Evolutionary conservation across 2,888 invertebrate species (phyloP).

Genomic region (Therioaphis trifolii): DNA sequence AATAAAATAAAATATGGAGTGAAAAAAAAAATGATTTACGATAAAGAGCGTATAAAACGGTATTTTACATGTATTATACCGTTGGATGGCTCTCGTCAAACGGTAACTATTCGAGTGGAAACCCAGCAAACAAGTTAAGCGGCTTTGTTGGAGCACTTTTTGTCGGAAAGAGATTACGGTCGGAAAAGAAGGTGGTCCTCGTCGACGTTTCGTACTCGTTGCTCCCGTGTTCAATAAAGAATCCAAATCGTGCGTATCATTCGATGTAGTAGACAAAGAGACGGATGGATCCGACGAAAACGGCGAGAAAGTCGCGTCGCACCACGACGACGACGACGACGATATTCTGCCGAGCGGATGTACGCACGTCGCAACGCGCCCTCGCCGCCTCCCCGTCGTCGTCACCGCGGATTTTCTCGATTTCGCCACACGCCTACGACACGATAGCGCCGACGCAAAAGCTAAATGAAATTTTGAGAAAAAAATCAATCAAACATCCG

Average conservation of each 20-base stretch:
- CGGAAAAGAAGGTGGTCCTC: constrained; percentile 43
- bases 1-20: constrained; percentile 3
- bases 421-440: background rate
- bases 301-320: background rate
- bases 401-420: background rate
- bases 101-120: constrained; percentile 60
- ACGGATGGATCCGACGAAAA: background rate
- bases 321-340: no score
- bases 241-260: constrained; percentile 43
- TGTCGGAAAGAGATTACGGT: constrained; percentile 50
- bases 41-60: constrained; percentile 8
- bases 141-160: constrained; percentile 57
- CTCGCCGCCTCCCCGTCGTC: background rate
- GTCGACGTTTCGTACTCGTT: constrained; percentile 10
- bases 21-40: constrained; percentile 48
- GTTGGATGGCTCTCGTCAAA: constrained; percentile 54
- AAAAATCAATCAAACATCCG: no score
- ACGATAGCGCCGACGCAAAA: no score
- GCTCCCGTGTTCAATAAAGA: constrained; percentile 2
- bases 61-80: constrained; percentile 49
- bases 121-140: constrained; percentile 58
- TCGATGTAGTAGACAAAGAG: constrained; percentile 12
- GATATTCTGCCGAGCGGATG: background rate
- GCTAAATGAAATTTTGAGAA: no score
- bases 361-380: background rate